Base-by-base conservation (phyloP, 2,888 invertebrate species). In the Eupithecia subumbrata region DNA sequence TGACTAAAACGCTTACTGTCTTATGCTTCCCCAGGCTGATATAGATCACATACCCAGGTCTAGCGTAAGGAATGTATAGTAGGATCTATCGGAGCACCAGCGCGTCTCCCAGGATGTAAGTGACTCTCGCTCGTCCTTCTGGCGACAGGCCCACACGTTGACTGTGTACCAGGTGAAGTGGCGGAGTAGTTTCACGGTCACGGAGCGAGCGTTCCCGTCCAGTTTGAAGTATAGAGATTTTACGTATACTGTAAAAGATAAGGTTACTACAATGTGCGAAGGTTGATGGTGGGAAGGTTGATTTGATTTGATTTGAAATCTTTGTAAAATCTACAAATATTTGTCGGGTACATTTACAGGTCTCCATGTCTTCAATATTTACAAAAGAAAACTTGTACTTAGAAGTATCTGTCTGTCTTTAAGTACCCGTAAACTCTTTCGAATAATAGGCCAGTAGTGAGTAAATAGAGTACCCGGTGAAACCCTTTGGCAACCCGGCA, bases 81-180 rank as follows among this genome's bases (percentile, higher is more conserved):
- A 91, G 0, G 90, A 87, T 11, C 92, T 85, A 2, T 88, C 88
- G 7, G 94, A 94, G 89, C 97, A 97, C 87, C 92, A 93, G 22
- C 86, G 82, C 68, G 82, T 77, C 37, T 88, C 87, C 74, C 92
- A 93, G 40, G 90, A 92, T 22, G 87, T 87, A 43, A 90, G 87
- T 64, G 95, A 95, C 84, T 96, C 96, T 78, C 90, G 91, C 78
- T 91, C 91, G 82, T 96, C 96, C 76, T 89, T 88, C 82, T 96
- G 95, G n/a, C 98, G 96, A 84, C 98, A 98, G 5, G 98, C 98
- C 89, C 96, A 96, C 70, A 98, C 96, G 81, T 95, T 95, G 74
- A 98, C 96, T 25, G 96, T 96, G 91, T 98, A 98, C 83, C 95
- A 95, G 0, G 97, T 96, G 90, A 96, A 98, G 92, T 98, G 98